Evolutionary conservation across 2,888 invertebrate genomes (phyloP).

Genomic region (Hirtodrosophila confusa): DNA sequence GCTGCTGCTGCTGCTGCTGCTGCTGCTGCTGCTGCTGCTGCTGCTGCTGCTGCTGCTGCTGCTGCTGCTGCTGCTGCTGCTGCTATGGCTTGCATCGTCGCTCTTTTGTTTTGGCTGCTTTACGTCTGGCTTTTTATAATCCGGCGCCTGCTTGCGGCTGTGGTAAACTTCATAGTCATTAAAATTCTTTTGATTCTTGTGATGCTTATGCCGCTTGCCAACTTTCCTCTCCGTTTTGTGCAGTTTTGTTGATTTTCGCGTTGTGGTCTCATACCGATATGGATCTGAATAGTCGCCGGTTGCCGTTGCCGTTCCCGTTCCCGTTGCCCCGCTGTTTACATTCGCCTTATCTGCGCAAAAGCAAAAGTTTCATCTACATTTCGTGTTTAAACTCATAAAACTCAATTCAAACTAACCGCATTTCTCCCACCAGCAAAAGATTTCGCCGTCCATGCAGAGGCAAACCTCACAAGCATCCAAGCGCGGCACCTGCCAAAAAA

Average conservation of each 20-base stretch:
- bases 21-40: constrained; percentile 34
- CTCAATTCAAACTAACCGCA: constrained; percentile 84
- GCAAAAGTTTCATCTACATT: constrained; percentile 55
- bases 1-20: constrained; percentile 25
- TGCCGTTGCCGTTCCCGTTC: background rate
- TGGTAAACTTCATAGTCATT: constrained; percentile 76
- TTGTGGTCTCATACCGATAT: constrained; percentile 74
- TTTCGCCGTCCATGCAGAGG: constrained; percentile 87
- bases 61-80: constrained; percentile 17
- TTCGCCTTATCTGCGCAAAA: constrained; percentile 67
- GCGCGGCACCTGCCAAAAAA: constrained; percentile 86
- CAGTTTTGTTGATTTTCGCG: constrained; percentile 71
- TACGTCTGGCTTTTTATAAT: constrained; percentile 68
- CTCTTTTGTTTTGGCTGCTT: constrained; percentile 53
- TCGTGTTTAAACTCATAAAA: constrained; percentile 36
- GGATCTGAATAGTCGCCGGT: constrained; percentile 72
- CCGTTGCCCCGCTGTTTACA: constrained; percentile 28
- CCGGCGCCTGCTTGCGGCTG: constrained; percentile 62
- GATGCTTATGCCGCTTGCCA: constrained; percentile 74
- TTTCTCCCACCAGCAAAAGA: constrained; percentile 89
- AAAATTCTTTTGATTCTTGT: constrained; percentile 76
- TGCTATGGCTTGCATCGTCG: constrained; percentile 29
- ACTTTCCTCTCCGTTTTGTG: constrained; percentile 66
- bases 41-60: constrained; percentile 38
- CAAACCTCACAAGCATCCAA: constrained; percentile 87